Evolutionary conservation across 1,140 invertebrate genomes (phyloP), one percentile per base, ranked within the genome.

Genomic region (Drosophila kurseongensis): DNA sequence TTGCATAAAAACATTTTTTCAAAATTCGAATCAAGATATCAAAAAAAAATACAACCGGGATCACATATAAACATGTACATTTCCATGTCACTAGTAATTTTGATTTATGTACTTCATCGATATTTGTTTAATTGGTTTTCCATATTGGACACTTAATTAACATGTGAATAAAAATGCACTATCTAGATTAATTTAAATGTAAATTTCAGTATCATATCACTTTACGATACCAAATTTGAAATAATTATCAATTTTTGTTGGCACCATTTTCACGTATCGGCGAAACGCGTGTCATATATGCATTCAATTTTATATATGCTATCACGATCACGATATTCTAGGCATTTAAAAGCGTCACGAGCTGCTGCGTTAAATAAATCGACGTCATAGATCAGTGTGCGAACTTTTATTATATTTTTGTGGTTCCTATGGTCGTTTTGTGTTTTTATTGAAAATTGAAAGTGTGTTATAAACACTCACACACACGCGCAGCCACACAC

Each of bases 391-490:
- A 89, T 89, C 80, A 68, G 76, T 59, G 81, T 74, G 83, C 78
- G 62, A 59, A 41, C 75, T 76, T 74, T 56, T 65, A 58, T 75
- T 63, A 63, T 75, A 55, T 51, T 63, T 61, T 55, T 51, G 71
- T 16, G 42, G 58, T 4, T 73, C 29, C 23, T 23, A 23, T 16
- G 35, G 35, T 32, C 68, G 50, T 73, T 63, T 76, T 62, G 66
- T 62, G 44, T 58, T 79, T 88, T 86, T 86, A 88, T 86, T 89
- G 85, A 89, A 89, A 90, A 90, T 79, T 76, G 85, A 90, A 90
- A 90, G 85, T 90, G 85, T 90, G 81, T 78, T 82, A 62, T 79
- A 75, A 82, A 69, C 77, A 69, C 57, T 48, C 45, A 61, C 60
- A 51, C 68, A 57, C 41, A 50, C 57, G 23, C 57, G n/a, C 75